Base-by-base conservation (phyloP, 2,797 vertebrate species). In the Hypotaenidia okinawae region DNA sequence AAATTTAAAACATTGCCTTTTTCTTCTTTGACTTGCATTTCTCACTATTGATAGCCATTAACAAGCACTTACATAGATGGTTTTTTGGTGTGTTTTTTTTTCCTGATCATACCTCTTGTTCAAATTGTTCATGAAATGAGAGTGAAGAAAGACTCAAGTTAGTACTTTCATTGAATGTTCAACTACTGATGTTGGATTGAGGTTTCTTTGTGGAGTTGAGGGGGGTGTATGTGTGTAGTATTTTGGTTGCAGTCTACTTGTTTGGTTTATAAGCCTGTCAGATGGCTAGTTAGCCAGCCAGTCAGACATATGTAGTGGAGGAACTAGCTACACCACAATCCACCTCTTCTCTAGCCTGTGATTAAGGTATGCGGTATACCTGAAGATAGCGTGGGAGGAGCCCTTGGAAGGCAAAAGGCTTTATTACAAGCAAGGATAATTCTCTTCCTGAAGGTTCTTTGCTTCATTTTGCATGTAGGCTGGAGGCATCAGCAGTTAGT, bases 201-300 rank as follows among this genome's bases (percentile, higher is more conserved):
- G n/a, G 43, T 17, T 2, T 8, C 57, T 80, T 39, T 18, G 16
- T 51, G 41, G 41, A 43, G 41, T 41, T 41, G 41, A 23, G 3
- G 2, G 2, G 2, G 5, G 7, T 17, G 24, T 2, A 3, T 1
- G 3, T 54, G n/a, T 49, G 82, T 52, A 35, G 33, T 2, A 8
- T 54, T 67, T 68, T 69, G 7, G 8, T 72, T 67, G 2, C 12
- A 22, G 2, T 7, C 79, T 72, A 14, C 15, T 76, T 75, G 23
- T 15, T 85, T 89, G 27, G 5, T 59, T 75, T 69, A 84, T 52
- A 54, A 59, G 25, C 8, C 22, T 54, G n/a, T 76, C 63, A 22
- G 12, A 43, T 84, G 39, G 22, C 43, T 84, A 45, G 25, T 43
- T 59, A 45, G 14, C 33, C 61, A 57, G 12, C 66, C 64, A 18